These are phyloP conservation scores for Phalanger gymnotis DNA, from an alignment of 2,797 vertebrate genomes.

Conservation along the genomic window DNA sequence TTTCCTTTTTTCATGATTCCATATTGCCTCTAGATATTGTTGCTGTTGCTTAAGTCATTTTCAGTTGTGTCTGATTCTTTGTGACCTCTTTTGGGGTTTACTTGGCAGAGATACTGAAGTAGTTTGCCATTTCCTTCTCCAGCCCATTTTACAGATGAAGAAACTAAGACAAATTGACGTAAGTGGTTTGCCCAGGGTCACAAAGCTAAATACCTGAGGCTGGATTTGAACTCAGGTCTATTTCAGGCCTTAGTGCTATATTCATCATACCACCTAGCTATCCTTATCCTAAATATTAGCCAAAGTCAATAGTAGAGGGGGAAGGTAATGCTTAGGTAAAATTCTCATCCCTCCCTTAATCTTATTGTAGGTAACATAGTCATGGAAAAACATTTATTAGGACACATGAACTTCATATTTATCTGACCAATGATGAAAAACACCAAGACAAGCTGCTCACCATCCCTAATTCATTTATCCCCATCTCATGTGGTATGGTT, in stretches of 20 bases:
- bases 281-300: background rate
- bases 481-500: background rate
- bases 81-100: background rate
- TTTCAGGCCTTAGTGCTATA: too few relatives aligned
- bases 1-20: background rate
- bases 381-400: background rate
- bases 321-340: background rate
- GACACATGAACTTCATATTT: background rate
- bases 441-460: background rate
- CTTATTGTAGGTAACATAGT: background rate
- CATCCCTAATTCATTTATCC: background rate
- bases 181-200: background rate
- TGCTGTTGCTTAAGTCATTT: background rate
- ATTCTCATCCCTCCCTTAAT: background rate
- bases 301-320: background rate
- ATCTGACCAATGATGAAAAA: background rate
- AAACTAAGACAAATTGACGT: background rate
- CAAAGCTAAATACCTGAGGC: background rate
- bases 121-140: background rate
- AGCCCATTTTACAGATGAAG: background rate
- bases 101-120: background rate
- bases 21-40: background rate
- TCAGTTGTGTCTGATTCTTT: background rate
- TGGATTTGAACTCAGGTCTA: background rate
- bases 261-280: too few relatives aligned